Conservation (phyloP, 2,888 invertebrate species). For the Drosophila mercatorum region DNA sequence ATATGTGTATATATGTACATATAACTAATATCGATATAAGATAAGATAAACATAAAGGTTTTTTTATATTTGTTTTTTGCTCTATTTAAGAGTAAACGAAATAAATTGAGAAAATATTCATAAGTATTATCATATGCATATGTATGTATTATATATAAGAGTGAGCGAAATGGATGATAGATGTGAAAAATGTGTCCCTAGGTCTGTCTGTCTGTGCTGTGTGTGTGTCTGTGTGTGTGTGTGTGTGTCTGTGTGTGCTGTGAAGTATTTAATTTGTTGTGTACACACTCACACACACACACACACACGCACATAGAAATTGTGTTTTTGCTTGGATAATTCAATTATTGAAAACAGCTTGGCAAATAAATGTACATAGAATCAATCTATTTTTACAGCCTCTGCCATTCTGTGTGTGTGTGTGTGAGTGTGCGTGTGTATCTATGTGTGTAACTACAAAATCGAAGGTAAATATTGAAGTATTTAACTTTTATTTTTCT, state of each 20-base stretch:
- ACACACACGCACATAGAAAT: constrained; percentile 23
- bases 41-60: constrained; percentile 23
- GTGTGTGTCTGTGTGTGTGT: constrained; percentile 15
- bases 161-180: constrained; percentile 51
- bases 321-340: constrained; percentile 63
- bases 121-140: constrained; percentile 46
- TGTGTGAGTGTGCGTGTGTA: constrained; percentile 4
- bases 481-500: constrained; percentile 32
- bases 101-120: constrained; percentile 47
- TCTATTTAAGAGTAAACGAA: constrained; percentile 37
- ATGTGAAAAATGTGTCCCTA: constrained; percentile 32
- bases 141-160: constrained; percentile 32
- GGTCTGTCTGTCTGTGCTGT: constrained; percentile 13
- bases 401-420: constrained; percentile 4
- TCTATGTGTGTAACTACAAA: constrained; percentile 32
- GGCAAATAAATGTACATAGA: constrained; percentile 48
- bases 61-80: constrained; percentile 9
- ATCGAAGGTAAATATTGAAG: constrained; percentile 42
- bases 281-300: constrained; percentile 7
- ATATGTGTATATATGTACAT: neutral
- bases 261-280: constrained; percentile 47
- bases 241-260: constrained; percentile 23
- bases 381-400: constrained; percentile 35
- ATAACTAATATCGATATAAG: constrained; percentile 44
- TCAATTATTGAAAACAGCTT: constrained; percentile 67